phyloP scores from a whole-genome alignment of 2,113 vertebrate genomes.

The Saguinus midas region DNA sequence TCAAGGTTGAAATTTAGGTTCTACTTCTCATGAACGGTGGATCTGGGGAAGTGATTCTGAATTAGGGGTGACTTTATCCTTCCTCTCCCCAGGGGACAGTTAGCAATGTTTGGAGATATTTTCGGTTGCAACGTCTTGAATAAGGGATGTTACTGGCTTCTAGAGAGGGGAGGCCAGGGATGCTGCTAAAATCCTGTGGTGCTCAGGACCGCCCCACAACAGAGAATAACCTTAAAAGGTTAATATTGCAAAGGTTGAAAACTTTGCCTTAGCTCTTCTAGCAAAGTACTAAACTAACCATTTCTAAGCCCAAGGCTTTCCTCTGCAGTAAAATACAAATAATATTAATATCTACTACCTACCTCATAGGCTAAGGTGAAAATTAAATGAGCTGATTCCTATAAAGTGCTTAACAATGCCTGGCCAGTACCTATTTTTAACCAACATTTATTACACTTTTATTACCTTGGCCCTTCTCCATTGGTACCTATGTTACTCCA shows the following conservation, averaged over 20 bases:
- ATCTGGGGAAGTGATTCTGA: neutral
- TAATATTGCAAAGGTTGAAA: neutral
- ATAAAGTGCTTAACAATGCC: too few species aligned
- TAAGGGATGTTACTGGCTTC: neutral
- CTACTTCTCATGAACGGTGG: neutral
- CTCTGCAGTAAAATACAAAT: fast-evolving
- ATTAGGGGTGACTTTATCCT: neutral
- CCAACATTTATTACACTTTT: too few species aligned
- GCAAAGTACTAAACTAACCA: neutral
- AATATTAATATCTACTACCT: too few species aligned
- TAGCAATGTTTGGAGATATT: neutral
- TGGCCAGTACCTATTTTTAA: fast-evolving
- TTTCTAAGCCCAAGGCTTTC: neutral
- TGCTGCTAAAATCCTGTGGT: fast-evolving
- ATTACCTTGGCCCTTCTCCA: neutral
- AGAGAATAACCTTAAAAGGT: neutral
- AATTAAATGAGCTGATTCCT: neutral
- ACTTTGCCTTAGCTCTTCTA: neutral
- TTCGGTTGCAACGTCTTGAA: fast-evolving
- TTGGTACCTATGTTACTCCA: too few species aligned
- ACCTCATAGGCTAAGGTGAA: neutral
- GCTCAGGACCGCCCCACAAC: too few species aligned
- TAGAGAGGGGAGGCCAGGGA: neutral
- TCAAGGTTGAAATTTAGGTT: neutral
- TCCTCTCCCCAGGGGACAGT: neutral